Base-by-base conservation (phyloP, 2,888 invertebrate species). In the Papilio demoleus region DNA sequence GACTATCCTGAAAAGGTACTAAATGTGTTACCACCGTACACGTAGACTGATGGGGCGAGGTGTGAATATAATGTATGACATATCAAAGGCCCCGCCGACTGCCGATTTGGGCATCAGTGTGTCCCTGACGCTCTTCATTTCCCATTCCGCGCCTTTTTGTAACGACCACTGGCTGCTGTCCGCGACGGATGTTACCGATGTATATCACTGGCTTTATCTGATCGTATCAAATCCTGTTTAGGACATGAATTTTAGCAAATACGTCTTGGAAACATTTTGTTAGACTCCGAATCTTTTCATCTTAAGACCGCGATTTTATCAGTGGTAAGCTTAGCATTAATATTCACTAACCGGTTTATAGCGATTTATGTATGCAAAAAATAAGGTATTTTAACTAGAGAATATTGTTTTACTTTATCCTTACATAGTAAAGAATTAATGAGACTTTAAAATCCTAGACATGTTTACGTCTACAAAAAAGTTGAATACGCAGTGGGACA, bases 31-130 rank as follows among this genome's bases (percentile, higher is more conserved):
- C 14, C n/a, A 27, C 27, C n/a, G 50, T 34, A 22, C 31, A 31
- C 38, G 8, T 72, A 76, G 76, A 75, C 73, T 75, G 75, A 77
- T 75, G 74, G 79, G 74, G 78, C 82, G 79, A 91, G 91, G 92
- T 91, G 92, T 92, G 89, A 92, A 91, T 88, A 84, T 90, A 91
- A 92, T 90, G 88, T 88, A 92, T 90, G 87, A 84, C 81, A 76
- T 82, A 87, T 90, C 89, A 90, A 90, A 89, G 82, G 80, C 77
- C 69, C 27, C 68, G 72, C 70, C 45, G 47, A 34, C 47, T 75
- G 76, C 77, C 75, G 77, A 81, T 82, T 84, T 81, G 79, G 79
- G 77, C 81, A 79, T 80, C 76, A 77, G 75, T 80, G 82, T 76
- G 77, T 81, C 82, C 80, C 74, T 70, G 72, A 68, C 40, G 31